Base-by-base conservation (phyloP, 2,888 invertebrate species). In the Xanthia icteritia region DNA sequence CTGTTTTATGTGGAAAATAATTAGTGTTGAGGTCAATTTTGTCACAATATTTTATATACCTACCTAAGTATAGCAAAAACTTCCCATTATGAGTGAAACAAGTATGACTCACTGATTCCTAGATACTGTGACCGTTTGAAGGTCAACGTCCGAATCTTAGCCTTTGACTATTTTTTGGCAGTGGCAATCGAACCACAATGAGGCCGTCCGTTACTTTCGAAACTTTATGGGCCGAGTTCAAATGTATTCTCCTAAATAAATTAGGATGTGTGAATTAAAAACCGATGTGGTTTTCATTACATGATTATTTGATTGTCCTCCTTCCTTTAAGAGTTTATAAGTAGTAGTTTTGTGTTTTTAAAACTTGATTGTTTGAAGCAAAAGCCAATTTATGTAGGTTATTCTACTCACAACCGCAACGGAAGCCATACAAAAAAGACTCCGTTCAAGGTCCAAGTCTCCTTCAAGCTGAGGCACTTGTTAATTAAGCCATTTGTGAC, bases 191-290 rank as follows among this genome's bases (percentile, higher is more conserved):
- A 76, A 77, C 68, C 70, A 13, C 73, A 90, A 87, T 69, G 89
- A 86, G 92, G 89, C 51, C 91, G 51, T 58, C 91, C 92, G 92
- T 91, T 92, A 91, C 79, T 85, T 89, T 77, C 81, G 61, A 82
- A 84, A 77, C 60, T 82, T 63, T 83, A 79, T 73, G 76, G 31
- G 23, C 74, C 65, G 60, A 64, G n/a, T 42, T 48, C 63, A 73
- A 58, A 61, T 79, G 36, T 68, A 63, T 75, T 74, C 77, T 58
- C 31, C 31, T 64, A 45, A 77, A 74, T n/a, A 74, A 81, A 74
- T 79, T 79, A 74, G 58, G 68, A 81, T 68, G 77, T 83, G 77
- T 67, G 45, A 83, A 76, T 83, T 58, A 60, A 76, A 31, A 69
- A 13, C 3, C 13, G 8, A 3, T 48, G 23, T 60, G 54, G 5